Evolutionary conservation across 2,797 vertebrate species (phyloP).

Genomic region (Mallotus villosus): DNA sequence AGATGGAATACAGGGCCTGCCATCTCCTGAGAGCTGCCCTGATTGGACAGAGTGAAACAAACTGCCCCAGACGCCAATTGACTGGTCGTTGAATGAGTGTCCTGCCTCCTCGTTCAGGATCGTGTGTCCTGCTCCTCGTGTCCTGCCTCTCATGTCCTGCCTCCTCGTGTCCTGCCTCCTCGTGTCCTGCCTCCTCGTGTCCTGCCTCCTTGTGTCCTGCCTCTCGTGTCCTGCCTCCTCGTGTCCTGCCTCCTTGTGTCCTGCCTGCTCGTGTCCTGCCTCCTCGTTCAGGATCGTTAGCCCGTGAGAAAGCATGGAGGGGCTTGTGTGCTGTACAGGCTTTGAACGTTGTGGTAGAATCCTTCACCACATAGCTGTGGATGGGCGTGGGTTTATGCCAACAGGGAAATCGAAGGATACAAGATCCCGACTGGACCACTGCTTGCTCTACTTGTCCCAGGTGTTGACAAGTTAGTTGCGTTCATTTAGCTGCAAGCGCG

Average conservation of each 20-base stretch:
- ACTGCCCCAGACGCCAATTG: slow-evolving; percentile 70
- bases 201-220: slow-evolving; percentile 56
- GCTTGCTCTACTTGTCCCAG: background rate
- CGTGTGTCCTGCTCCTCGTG: too few species aligned
- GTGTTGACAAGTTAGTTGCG: slow-evolving; percentile 14
- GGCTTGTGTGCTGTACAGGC: slow-evolving; percentile 13
- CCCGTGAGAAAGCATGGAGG: slow-evolving; percentile 42
- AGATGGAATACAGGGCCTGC: slow-evolving; percentile 60
- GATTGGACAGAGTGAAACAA: slow-evolving; percentile 66
- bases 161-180: slow-evolving; percentile 56
- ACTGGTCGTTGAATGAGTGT: slow-evolving; percentile 70
- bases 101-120: too few species aligned
- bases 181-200: slow-evolving; percentile 57
- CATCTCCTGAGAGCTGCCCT: slow-evolving; percentile 61
- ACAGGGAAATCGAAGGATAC: slow-evolving; percentile 23
- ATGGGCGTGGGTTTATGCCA: background rate
- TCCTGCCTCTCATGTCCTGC: too few species aligned
- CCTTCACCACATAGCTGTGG: background rate
- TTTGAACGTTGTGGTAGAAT: slow-evolving; percentile 21
- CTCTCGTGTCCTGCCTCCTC: slow-evolving; percentile 54
- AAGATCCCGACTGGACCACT: slow-evolving; percentile 8
- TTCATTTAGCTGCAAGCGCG: background rate
- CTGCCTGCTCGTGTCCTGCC: slow-evolving; percentile 57
- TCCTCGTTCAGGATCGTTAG: slow-evolving; percentile 66
- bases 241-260: slow-evolving; percentile 54